Percentiles rank a stretch among this genome's conserved stretches.
Conservation (phyloP, 2,113 vertebrate species). For the Centrocercus urophasianus region DNA sequence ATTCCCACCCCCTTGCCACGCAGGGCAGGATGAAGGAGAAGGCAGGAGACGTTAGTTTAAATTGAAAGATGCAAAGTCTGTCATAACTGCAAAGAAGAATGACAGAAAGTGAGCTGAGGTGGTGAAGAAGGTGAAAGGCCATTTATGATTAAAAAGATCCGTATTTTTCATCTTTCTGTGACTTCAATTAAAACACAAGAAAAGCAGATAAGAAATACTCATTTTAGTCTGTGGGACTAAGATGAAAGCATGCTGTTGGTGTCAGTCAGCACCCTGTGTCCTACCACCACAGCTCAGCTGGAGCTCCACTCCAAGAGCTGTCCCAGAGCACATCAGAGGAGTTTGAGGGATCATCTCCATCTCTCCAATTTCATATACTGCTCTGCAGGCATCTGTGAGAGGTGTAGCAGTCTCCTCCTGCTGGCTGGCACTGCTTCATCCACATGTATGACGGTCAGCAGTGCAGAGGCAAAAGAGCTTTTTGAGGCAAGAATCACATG, state of each 20-base stretch:
- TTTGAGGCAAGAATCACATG: background rate
- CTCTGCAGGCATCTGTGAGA: background rate
- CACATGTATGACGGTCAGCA: background rate
- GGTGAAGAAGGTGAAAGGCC: background rate
- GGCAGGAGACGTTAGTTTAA: background rate
- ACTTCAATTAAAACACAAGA: conserved; percentile 6
- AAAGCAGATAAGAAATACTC: background rate
- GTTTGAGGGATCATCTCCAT: accelerated
- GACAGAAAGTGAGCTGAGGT: background rate
- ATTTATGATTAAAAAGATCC: conserved; percentile 2
- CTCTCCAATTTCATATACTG: background rate
- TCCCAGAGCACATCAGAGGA: background rate
- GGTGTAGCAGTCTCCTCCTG: background rate
- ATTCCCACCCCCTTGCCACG: background rate
- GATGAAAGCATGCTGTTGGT: background rate
- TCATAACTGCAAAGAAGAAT: background rate
- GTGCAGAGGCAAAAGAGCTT: background rate
- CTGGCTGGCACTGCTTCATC: background rate
- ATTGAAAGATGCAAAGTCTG: background rate
- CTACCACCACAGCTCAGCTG: background rate
- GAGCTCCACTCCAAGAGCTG: background rate
- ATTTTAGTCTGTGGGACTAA: background rate
- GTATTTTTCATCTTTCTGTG: conserved; percentile 1
- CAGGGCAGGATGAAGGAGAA: background rate
- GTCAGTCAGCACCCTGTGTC: background rate